These are phyloP conservation scores for Eilema sororculum DNA, from an alignment of 2,888 invertebrate species.

Conservation along the genomic window DNA sequence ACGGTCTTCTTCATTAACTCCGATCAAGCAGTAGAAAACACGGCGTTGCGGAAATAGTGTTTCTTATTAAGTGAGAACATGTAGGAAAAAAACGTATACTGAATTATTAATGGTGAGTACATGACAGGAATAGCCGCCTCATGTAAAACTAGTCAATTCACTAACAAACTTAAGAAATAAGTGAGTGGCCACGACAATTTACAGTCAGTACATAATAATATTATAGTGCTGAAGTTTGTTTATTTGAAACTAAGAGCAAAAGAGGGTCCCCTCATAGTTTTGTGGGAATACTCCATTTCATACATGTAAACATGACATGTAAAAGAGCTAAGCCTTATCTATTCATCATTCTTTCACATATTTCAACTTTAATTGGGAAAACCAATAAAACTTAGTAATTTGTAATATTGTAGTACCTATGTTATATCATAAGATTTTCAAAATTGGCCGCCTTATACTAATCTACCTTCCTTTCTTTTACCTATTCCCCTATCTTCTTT, in stretches of 20 bases:
- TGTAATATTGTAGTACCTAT: neutral
- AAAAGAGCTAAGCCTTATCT: too few relatives aligned
- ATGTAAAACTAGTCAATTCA: neutral
- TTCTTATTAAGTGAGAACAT: conserved; percentile 25
- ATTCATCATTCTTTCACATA: too few relatives aligned
- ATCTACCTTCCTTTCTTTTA: neutral
- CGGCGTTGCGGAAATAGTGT: conserved; percentile 41
- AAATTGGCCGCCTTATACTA: neutral
- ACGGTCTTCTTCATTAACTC: conserved; percentile 68
- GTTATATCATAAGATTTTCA: neutral
- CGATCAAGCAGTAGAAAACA: conserved; percentile 61
- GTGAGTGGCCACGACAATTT: neutral
- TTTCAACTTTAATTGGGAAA: too few relatives aligned
- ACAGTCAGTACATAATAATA: neutral
- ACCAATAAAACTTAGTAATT: neutral
- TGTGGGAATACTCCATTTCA: too few relatives aligned
- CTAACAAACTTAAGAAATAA: neutral
- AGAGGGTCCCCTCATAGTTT: too few relatives aligned
- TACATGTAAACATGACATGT: too few relatives aligned
- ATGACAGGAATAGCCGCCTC: neutral
- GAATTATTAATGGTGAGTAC: neutral
- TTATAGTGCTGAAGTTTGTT: neutral
- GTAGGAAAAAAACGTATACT: conserved; percentile 5
- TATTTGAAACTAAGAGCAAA: too few relatives aligned
- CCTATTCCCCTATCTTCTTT: neutral